Percentiles rank a stretch among this genome's conserved stretches.
These are phyloP conservation scores for Eonycteris spelaea DNA, from an alignment of 2,113 vertebrate species.

Conservation along the genomic window DNA sequence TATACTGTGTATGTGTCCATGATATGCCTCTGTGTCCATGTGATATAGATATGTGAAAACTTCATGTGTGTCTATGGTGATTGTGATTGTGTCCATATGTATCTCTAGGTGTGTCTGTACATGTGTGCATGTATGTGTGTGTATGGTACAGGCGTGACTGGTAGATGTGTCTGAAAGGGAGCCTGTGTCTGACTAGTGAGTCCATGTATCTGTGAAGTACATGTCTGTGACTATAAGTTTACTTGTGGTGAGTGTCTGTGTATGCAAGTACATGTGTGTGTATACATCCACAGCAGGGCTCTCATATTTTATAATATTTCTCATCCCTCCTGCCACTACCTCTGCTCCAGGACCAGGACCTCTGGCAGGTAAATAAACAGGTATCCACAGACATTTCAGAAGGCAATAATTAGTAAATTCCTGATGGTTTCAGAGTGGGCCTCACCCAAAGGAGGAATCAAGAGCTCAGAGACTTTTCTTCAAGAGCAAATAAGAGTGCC, in stretches of 20 bases:
- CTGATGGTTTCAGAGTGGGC: background rate
- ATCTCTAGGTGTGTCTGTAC: background rate
- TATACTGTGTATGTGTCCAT: background rate
- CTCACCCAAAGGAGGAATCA: background rate
- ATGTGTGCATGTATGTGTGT: background rate
- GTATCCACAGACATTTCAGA: background rate
- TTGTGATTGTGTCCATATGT: background rate
- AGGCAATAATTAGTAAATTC: background rate
- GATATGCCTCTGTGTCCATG: background rate
- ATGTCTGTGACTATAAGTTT: background rate
- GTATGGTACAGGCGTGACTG: background rate
- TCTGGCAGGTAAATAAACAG: constrained; percentile 19
- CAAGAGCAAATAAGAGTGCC: background rate
- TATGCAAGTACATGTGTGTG: background rate
- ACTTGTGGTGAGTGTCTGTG: background rate
- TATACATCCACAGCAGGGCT: background rate
- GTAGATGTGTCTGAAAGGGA: background rate
- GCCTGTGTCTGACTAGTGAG: background rate
- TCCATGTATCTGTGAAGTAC: background rate
- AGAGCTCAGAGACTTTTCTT: background rate
- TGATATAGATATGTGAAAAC: background rate
- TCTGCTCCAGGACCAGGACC: background rate
- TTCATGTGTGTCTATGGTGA: background rate
- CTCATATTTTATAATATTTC: background rate
- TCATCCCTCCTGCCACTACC: background rate